Conservation (phyloP, 2,888 invertebrate genomes). For the Amiota mariae region DNA sequence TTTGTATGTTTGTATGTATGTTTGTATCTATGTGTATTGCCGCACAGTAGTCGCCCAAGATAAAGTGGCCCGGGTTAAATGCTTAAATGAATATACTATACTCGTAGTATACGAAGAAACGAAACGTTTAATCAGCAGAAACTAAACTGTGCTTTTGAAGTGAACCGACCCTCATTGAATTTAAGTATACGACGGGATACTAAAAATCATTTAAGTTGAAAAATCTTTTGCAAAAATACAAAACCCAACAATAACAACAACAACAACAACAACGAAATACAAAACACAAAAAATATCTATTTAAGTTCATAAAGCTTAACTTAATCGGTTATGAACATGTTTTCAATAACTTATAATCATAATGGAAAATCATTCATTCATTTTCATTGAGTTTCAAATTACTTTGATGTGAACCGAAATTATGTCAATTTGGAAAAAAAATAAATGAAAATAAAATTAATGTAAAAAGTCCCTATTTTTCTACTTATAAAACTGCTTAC, state of each 20-base stretch:
- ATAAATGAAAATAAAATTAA: too few species aligned
- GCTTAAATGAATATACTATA: neutral
- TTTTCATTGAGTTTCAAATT: too few species aligned
- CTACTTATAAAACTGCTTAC: too few species aligned
- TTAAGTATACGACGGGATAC: slow-evolving; percentile 15
- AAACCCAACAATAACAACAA: too few species aligned
- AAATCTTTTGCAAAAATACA: too few species aligned
- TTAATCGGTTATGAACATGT: neutral
- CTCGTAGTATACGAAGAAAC: neutral
- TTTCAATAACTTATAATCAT: neutral
- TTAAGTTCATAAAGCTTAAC: neutral
- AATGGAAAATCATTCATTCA: neutral
- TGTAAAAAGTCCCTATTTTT: too few species aligned
- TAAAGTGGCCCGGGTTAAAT: slow-evolving; percentile 33
- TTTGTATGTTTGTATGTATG: neutral
- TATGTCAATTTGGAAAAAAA: too few species aligned
- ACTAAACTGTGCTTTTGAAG: slow-evolving; percentile 5
- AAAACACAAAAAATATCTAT: too few species aligned
- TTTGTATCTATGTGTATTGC: neutral
- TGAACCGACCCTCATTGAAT: slow-evolving; percentile 1
- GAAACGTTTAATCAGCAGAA: slow-evolving; percentile 8
- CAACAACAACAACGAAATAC: too few species aligned
- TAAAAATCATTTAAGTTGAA: neutral
- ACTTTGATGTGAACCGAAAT: too few species aligned
- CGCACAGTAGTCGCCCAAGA: slow-evolving; percentile 22